Conservation (phyloP, 2,888 invertebrate species). For the Protonemura montana region DNA sequence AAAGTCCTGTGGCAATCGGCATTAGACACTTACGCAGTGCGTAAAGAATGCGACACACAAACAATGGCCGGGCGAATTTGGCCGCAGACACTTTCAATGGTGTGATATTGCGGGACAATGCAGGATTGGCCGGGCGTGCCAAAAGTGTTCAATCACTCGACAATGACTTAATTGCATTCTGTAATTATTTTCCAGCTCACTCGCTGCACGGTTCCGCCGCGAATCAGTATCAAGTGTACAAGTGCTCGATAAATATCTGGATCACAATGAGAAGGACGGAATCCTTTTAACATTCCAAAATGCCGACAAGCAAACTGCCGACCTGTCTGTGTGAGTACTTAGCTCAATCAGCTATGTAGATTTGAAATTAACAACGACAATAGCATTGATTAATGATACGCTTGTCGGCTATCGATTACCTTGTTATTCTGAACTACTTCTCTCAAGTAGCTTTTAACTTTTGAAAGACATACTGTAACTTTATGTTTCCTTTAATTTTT, state of each 20-base stretch:
- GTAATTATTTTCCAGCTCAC: constrained; percentile 19
- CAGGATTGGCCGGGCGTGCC: neutral
- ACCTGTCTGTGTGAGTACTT: neutral
- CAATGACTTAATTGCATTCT: constrained; percentile 33
- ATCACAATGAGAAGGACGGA: neutral
- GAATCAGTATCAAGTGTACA: neutral
- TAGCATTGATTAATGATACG: constrained; percentile 18
- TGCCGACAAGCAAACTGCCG: neutral
- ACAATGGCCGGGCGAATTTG: neutral
- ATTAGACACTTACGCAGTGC: neutral
- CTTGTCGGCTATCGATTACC: neutral
- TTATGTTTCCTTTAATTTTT: constrained; percentile 7
- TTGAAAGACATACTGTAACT: neutral
- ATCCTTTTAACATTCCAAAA: constrained; percentile 29
- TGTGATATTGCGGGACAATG: neutral
- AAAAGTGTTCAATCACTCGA: constrained; percentile 34
- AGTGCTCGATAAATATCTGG: neutral
- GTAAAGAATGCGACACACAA: neutral
- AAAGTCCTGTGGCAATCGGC: neutral
- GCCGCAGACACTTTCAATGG: neutral
- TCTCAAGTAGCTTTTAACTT: neutral
- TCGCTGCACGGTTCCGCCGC: constrained; percentile 2
- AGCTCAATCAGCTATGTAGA: constrained; percentile 25
- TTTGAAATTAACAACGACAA: constrained; percentile 26
- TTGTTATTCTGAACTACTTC: neutral